Evolutionary conservation across 2,888 invertebrate genomes (phyloP).

Genomic region (Melolontha melolontha): DNA sequence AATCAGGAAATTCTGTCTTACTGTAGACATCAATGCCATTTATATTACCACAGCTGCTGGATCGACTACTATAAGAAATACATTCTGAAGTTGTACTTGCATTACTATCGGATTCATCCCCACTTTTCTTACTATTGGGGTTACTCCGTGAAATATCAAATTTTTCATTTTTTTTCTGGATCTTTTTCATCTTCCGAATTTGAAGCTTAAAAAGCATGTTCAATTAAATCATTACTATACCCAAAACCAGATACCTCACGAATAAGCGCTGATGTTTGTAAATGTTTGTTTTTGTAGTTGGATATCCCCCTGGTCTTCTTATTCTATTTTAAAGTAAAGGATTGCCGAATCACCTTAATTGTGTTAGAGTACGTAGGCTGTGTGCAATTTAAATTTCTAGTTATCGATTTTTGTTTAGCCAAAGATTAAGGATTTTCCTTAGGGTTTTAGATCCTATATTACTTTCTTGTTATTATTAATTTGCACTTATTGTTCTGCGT

Average conservation of each 20-base stretch:
- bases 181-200: constrained; percentile 22
- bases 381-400: too few relatives aligned
- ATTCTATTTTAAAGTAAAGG: constrained; percentile 11
- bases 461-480: too few relatives aligned
- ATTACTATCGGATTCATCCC: constrained; percentile 22
- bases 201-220: constrained; percentile 19
- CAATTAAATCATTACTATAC: constrained; percentile 36
- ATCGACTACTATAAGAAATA: constrained; percentile 3
- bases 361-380: too few relatives aligned
- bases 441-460: too few relatives aligned
- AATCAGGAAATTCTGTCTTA: constrained; percentile 14
- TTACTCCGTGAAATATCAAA: constrained; percentile 3
- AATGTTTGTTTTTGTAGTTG: constrained; percentile 11
- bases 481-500: too few relatives aligned
- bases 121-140: constrained; percentile 4
- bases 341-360: too few relatives aligned
- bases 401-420: too few relatives aligned
- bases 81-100: constrained; percentile 8
- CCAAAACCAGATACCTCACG: constrained; percentile 39
- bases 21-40: neutral
- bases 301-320: constrained; percentile 38
- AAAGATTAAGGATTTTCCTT: too few relatives aligned
- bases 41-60: neutral
- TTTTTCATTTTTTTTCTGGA: constrained; percentile 22
- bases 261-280: constrained; percentile 7